Conservation (phyloP, 92 coral and sea anemone species). For the Meandrina meandrites region DNA sequence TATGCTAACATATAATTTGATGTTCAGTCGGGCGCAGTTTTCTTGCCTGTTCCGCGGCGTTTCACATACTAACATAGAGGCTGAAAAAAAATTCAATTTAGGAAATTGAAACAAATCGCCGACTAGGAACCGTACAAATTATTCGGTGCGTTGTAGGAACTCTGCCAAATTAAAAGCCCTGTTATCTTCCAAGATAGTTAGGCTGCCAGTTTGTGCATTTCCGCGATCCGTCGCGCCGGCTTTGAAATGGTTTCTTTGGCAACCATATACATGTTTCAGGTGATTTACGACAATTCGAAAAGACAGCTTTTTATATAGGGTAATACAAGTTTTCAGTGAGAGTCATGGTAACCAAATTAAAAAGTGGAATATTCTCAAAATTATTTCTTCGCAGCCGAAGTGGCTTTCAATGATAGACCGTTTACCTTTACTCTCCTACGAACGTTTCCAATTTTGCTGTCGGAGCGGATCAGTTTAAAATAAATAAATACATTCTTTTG, state of each 20-base stretch:
- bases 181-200: not conserved
- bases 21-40: not conserved
- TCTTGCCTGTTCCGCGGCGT: not conserved
- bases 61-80: not conserved
- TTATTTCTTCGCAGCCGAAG: not conserved
- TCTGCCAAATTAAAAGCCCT: not conserved
- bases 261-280: not conserved
- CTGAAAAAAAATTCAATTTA: not conserved
- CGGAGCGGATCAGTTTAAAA: not conserved
- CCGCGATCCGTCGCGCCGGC: not conserved
- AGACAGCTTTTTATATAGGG: not conserved
- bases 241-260: not conserved
- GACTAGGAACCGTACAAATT: not conserved
- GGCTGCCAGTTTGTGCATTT: not conserved
- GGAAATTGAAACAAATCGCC: not conserved
- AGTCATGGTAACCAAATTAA: not conserved
- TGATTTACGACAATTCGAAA: not conserved
- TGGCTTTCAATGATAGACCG: not conserved
- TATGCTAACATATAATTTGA: constrained; percentile 2
- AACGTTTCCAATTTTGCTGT: not conserved
- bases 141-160: not conserved
- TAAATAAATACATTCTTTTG: not conserved
- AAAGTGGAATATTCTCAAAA: not conserved
- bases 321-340: not conserved
- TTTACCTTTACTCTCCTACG: not conserved